Base-by-base conservation (phyloP, 2,888 invertebrate species). In the Rotaria magnacalcarata region DNA sequence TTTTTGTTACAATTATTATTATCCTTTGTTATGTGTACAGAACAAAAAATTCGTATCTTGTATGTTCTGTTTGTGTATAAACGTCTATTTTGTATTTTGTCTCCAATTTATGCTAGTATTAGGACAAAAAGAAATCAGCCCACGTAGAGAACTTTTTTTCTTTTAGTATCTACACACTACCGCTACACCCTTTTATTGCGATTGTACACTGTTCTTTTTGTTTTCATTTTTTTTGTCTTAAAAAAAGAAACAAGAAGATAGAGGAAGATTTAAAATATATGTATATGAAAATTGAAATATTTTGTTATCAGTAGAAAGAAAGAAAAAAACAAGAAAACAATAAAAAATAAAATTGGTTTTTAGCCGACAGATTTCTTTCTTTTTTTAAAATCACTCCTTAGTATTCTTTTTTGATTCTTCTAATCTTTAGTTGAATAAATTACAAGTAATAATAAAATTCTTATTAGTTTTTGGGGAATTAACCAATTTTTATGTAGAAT, bases 231-330 rank as follows among this genome's bases (percentile, higher is more conserved):
- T 27, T 67, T 67, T 67, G 67, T 67, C 67, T 67, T 34, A 19
- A 14, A 67, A 67, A 67, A 67, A 67, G 67, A 67, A 34, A 67
- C 67, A 67, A 67, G 67, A 67, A 67, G 67, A 67, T 67, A 67
- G 67, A 67, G 67, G 14, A 67, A 67, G 67, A 67, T 67, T 67
- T 27, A 67, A 67, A 67, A 67, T 67, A 67, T 67, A 67, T 67
- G 67, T 67, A 67, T 67, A 67, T 67, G 67, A 67, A 34, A 67
- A 67, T 27, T 27, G 60, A 27, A 27, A 60, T 27, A 14, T n/a
- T 34, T 27, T 60, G 60, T 24, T 27, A 60, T 27, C 27, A 27
- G 16, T 27, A 11, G 67, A 34, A 67, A 27, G 27, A 34, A 14
- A 14, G n/a, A 34, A 34, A 34, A 60, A 60, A 8, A 16, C 14